Conservation (phyloP, 2,113 vertebrate genomes). For the Coregonus clupeaformis region DNA sequence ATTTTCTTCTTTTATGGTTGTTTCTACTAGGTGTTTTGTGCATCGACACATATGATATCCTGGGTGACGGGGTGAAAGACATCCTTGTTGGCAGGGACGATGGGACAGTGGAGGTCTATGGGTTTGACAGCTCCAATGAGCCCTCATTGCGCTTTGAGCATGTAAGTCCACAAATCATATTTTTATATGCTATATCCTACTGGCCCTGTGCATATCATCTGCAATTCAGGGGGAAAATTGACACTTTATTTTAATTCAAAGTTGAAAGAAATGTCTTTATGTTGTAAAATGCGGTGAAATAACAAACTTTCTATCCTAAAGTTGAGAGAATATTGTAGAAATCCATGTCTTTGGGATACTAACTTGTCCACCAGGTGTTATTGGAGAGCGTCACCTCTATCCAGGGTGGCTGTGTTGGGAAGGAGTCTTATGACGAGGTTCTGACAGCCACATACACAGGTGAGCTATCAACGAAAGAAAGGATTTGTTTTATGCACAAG, state of each 20-base stretch:
- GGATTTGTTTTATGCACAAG: too few species aligned
- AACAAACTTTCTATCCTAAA: too few species aligned
- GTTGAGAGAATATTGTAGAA: too few species aligned
- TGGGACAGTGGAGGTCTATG: slow-evolving; percentile 87
- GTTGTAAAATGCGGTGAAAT: too few species aligned
- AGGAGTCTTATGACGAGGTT: slow-evolving; percentile 92
- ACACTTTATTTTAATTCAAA: too few species aligned
- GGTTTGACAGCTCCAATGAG: slow-evolving; percentile 79
- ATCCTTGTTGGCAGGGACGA: slow-evolving; percentile 93
- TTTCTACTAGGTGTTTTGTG: slow-evolving; percentile 84
- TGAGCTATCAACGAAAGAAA: slow-evolving; percentile 41
- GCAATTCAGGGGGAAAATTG: too few species aligned
- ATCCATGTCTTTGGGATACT: neutral
- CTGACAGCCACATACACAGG: slow-evolving; percentile 91
- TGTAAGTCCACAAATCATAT: slow-evolving; percentile 66
- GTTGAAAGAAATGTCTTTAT: too few species aligned
- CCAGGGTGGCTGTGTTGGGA: slow-evolving; percentile 95
- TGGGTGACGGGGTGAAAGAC: slow-evolving; percentile 93
- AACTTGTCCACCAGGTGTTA: slow-evolving; percentile 72
- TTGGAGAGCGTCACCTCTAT: slow-evolving; percentile 93
- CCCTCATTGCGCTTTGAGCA: slow-evolving; percentile 84
- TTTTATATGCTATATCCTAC: too few species aligned
- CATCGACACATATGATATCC: slow-evolving; percentile 89
- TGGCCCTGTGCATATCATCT: too few species aligned
- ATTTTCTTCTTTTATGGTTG: neutral